Percentiles rank a stretch among this genome's conserved stretches.
Conservation (phyloP, 2,113 vertebrate genomes). For the Leptodactylus fuscus region DNA sequence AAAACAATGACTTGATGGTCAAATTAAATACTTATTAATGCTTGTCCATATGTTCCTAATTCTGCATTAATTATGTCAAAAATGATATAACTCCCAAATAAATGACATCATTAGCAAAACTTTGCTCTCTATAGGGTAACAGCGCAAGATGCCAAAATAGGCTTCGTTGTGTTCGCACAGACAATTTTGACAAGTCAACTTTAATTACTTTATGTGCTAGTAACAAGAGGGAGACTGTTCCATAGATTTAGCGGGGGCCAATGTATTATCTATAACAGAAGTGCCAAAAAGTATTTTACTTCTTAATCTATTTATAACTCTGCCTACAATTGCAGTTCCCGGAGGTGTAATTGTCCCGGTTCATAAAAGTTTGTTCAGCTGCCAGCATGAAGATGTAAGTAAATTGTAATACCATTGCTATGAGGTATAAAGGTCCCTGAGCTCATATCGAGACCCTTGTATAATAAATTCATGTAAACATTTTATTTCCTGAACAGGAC, state of each 20-base stretch:
- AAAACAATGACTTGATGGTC: constrained; percentile 71
- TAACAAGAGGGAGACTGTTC: constrained; percentile 75
- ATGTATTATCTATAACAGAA: constrained; percentile 80
- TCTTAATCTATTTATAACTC: constrained; percentile 87
- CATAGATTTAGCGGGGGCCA: constrained; percentile 76
- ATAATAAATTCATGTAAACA: constrained; percentile 92
- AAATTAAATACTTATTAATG: constrained; percentile 78
- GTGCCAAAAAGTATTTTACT: constrained; percentile 76
- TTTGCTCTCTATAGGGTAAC: constrained; percentile 71
- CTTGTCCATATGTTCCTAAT: constrained; percentile 83
- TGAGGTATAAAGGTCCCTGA: constrained; percentile 88
- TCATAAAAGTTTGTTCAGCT: constrained; percentile 90
- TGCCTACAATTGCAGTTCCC: constrained; percentile 85
- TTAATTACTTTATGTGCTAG: constrained; percentile 81
- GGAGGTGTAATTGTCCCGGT: constrained; percentile 85
- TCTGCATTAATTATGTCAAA: constrained; percentile 81
- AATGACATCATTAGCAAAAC: constrained; percentile 83
- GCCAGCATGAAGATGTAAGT: constrained; percentile 93
- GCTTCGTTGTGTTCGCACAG: constrained; percentile 74
- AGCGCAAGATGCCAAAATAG: constrained; percentile 71
- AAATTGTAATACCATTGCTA: constrained; percentile 93
- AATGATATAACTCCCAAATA: constrained; percentile 83
- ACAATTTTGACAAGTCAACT: constrained; percentile 76
- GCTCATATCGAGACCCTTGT: constrained; percentile 84
- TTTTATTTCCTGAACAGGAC: constrained; percentile 90